Percentiles rank a stretch among this genome's conserved stretches.
Conservation (phyloP, 2,888 invertebrate genomes). For the Tetheella fluctuosa region DNA sequence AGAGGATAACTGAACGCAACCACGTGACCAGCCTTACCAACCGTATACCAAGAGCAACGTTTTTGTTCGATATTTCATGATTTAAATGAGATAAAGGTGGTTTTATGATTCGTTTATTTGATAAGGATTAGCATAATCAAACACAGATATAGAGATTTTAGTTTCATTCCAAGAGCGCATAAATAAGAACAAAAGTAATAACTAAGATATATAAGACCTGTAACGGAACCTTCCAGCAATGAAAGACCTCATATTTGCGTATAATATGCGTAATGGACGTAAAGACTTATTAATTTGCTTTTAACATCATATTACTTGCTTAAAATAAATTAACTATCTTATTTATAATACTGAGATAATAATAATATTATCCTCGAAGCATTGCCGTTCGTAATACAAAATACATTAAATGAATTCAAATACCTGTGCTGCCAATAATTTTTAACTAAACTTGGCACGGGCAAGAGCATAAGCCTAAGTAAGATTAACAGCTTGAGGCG, state of each 20-base stretch:
- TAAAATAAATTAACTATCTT: too few relatives aligned
- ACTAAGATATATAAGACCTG: too few relatives aligned
- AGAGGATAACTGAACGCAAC: slow-evolving; percentile 63
- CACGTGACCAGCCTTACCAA: slow-evolving; percentile 62
- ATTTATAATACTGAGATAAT: too few relatives aligned
- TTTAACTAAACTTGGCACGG: slow-evolving; percentile 68
- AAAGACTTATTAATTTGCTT: too few relatives aligned
- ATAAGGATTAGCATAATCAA: not conserved
- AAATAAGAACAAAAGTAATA: too few relatives aligned
- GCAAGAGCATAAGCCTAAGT: slow-evolving; percentile 53
- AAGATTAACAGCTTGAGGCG: slow-evolving; percentile 65
- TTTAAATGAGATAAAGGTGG: slow-evolving; percentile 11
- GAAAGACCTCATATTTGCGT: too few relatives aligned
- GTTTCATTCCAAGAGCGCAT: too few relatives aligned
- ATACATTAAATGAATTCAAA: slow-evolving; percentile 10
- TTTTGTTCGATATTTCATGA: slow-evolving; percentile 6
- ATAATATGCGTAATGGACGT: too few relatives aligned
- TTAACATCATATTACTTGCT: too few relatives aligned
- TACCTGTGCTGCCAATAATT: slow-evolving; percentile 53
- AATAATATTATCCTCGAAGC: too few relatives aligned
- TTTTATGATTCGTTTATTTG: not conserved
- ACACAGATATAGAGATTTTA: too few relatives aligned
- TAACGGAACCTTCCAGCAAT: too few relatives aligned
- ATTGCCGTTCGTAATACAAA: not conserved
- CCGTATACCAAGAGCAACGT: slow-evolving; percentile 25